A percentile compares a stretch with the other conserved stretches of the same genome.
Evolutionary conservation across 1,140 invertebrate species (phyloP).

Genomic region (Phthorimaea operculella): DNA sequence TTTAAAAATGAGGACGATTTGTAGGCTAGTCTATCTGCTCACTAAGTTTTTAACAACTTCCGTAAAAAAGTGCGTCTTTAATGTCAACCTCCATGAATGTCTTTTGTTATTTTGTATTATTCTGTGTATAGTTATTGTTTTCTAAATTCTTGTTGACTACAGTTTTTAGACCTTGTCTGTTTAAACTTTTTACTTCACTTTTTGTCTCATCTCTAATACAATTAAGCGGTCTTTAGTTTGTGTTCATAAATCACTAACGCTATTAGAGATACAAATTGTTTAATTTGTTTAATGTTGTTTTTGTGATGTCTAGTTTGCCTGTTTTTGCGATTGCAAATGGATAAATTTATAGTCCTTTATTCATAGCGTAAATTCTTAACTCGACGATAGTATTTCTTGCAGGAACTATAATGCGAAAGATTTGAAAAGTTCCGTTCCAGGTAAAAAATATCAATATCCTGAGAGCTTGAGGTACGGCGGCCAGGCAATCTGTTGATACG

Average conservation of each 20-base stretch:
- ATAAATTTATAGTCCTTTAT: too few relatives aligned
- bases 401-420: too few relatives aligned
- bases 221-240: neutral
- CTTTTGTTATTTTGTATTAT: neutral
- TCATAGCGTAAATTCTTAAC: too few relatives aligned
- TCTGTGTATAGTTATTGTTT: neutral
- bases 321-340: too few relatives aligned
- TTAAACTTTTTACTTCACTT: neutral
- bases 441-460: neutral
- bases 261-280: slow-evolving; percentile 29
- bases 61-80: too few relatives aligned
- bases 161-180: slow-evolving; percentile 1
- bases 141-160: neutral
- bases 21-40: too few relatives aligned
- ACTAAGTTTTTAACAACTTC: too few relatives aligned
- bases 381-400: too few relatives aligned
- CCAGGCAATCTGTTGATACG: slow-evolving; percentile 5
- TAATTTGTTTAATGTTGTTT: slow-evolving; percentile 24
- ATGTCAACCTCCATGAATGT: neutral
- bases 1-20: too few relatives aligned
- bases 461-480: slow-evolving; percentile 23
- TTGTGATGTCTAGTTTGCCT: neutral
- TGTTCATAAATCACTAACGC: slow-evolving; percentile 22
- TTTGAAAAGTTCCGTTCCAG: too few relatives aligned
- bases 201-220: neutral